Conservation (phyloP, 2,797 vertebrate genomes). For the Pangasius macronema region DNA sequence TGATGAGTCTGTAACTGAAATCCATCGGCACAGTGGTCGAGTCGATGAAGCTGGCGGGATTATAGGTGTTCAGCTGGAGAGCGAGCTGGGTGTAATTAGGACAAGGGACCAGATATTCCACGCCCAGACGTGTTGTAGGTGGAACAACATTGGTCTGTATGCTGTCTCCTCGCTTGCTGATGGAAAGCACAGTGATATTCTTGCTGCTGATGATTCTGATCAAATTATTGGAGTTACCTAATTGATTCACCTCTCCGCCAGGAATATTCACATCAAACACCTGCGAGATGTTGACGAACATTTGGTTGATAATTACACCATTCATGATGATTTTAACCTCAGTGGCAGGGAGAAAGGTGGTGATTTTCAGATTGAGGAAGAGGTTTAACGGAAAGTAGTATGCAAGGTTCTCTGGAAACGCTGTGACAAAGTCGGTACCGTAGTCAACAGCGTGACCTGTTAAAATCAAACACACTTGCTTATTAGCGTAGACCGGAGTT, state of each 20-base stretch:
- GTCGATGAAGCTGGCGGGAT: accelerated
- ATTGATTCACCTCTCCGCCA: conserved; percentile 31
- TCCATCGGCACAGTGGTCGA: not conserved
- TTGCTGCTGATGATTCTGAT: conserved; percentile 56
- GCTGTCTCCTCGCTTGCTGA: conserved; percentile 53
- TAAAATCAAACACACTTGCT: not conserved
- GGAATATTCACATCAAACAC: accelerated
- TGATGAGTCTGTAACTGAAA: conserved; percentile 62
- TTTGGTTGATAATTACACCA: accelerated
- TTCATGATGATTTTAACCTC: accelerated
- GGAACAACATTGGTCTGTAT: conserved; percentile 62
- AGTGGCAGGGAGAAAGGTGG: not conserved
- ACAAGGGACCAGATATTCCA: conserved; percentile 62
- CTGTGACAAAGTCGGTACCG: conserved; percentile 60
- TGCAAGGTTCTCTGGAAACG: conserved; percentile 74
- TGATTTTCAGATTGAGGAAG: conserved; percentile 49
- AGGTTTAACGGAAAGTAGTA: conserved; percentile 33
- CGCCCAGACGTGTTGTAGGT: conserved; percentile 53
- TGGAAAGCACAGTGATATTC: conserved; percentile 49
- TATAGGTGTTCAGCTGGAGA: accelerated
- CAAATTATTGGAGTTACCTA: accelerated
- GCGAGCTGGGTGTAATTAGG: not conserved
- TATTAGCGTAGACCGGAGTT: not conserved
- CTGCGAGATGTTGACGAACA: accelerated
- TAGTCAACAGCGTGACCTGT: conserved; percentile 45